phyloP scores from a whole-genome alignment of 2,797 vertebrate species.

The Sphenodon punctatus region DNA sequence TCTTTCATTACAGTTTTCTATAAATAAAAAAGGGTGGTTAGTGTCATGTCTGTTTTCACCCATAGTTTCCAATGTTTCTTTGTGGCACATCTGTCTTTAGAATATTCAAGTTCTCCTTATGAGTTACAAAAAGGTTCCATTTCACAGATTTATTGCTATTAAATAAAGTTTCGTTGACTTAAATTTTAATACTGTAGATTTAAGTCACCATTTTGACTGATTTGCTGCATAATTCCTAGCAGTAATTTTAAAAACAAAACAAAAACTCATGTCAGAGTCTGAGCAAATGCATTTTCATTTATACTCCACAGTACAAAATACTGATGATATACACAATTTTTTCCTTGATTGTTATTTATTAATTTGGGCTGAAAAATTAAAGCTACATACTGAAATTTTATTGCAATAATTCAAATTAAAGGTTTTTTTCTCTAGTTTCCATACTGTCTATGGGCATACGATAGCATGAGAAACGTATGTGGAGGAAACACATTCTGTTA shows the following conservation, averaged over 20 bases:
- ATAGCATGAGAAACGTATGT: background rate
- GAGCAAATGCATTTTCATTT: background rate
- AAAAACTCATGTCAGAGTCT: rapidly evolving
- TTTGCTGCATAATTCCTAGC: conserved; percentile 2
- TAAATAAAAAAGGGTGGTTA: conserved; percentile 47
- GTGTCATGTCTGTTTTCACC: too few relatives aligned
- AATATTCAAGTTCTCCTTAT: conserved; percentile 47
- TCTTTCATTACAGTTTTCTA: conserved; percentile 56
- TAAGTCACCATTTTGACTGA: conserved; percentile 3
- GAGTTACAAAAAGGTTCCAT: conserved; percentile 38
- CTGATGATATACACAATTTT: background rate
- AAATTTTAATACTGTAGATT: conserved; percentile 20
- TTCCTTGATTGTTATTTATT: background rate
- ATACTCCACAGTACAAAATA: background rate
- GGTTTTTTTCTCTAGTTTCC: conserved; percentile 6
- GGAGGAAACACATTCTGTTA: conserved; percentile 10
- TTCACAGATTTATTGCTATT: background rate
- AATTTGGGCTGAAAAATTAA: background rate
- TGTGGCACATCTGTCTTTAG: conserved; percentile 42
- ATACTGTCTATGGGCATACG: background rate
- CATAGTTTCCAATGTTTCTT: conserved; percentile 47
- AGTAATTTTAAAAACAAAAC: conserved; percentile 7
- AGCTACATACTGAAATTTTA: background rate
- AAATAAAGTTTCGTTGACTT: conserved; percentile 57
- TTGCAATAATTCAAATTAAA: conserved; percentile 15